Evolutionary conservation across 2,888 invertebrate species (phyloP).

Genomic region (Agonopterix arenella): DNA sequence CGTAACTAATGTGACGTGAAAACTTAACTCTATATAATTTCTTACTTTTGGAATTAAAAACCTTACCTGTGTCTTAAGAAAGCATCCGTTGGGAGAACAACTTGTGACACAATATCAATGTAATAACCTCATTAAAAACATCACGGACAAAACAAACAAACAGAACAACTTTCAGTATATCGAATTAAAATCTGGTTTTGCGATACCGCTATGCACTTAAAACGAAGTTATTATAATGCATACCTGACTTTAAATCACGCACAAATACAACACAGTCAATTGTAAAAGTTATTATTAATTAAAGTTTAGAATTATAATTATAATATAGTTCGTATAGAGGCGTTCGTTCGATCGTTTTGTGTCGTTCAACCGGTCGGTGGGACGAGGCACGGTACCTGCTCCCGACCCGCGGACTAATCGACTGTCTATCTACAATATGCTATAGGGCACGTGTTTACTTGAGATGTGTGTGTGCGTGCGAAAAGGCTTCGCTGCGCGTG

Average conservation of each 20-base stretch:
- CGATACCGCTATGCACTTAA: constrained; percentile 56
- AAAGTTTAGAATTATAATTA: constrained; percentile 26
- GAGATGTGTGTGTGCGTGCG: constrained; percentile 34
- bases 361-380: constrained; percentile 54
- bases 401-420: constrained; percentile 47
- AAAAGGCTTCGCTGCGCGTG: constrained; percentile 47
- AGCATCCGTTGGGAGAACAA: constrained; percentile 22
- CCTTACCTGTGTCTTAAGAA: constrained; percentile 11
- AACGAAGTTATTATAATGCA: constrained; percentile 13
- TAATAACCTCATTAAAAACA: constrained; percentile 4
- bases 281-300: constrained; percentile 17
- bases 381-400: constrained; percentile 52
- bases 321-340: constrained; percentile 41
- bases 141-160: constrained; percentile 33
- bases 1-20: too few relatives aligned
- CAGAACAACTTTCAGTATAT: constrained; percentile 39
- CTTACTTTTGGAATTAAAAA: not conserved
- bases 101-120: constrained; percentile 7
- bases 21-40: too few relatives aligned
- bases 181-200: constrained; percentile 52
- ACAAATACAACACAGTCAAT: constrained; percentile 5
- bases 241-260: constrained; percentile 24
- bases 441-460: constrained; percentile 36
- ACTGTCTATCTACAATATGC: constrained; percentile 27
- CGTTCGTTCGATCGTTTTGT: constrained; percentile 72